Evolutionary conservation across 2,113 vertebrate species (phyloP).

Genomic region (Prionailurus bengalensis): DNA sequence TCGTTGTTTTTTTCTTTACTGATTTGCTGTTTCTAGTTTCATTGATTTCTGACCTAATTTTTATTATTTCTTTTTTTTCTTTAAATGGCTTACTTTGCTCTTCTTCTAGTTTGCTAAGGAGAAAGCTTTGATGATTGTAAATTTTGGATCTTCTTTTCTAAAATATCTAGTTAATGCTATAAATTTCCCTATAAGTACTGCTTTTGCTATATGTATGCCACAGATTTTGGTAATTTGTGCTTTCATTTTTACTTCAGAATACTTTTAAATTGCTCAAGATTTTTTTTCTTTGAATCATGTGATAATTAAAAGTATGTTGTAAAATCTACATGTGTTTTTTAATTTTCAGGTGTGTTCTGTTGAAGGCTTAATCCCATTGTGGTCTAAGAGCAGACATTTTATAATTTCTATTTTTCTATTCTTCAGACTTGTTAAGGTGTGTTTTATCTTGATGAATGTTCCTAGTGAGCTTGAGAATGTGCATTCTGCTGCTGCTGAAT

Average conservation of each 20-base stretch:
- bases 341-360: neutral
- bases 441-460: neutral
- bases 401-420: conserved; percentile 5
- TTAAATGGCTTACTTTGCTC: neutral
- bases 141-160: neutral
- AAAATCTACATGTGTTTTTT: neutral
- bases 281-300: neutral
- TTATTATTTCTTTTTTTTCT: neutral
- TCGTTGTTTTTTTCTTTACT: neutral
- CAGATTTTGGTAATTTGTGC: neutral
- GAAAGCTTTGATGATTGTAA: neutral
- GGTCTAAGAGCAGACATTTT: neutral
- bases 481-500: neutral
- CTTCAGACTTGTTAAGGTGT: neutral
- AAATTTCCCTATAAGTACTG: neutral
- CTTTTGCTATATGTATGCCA: neutral
- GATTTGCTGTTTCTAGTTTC: neutral
- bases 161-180: neutral
- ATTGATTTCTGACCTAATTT: conserved; percentile 4
- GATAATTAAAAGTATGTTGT: neutral
- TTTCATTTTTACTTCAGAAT: conserved; percentile 8
- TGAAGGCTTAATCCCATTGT: neutral
- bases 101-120: neutral
- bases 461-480: neutral
- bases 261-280: neutral